Percentiles rank a stretch among this genome's conserved stretches.
Conservation (phyloP, 1,140 invertebrate genomes). For the Euglossa dilemma region DNA sequence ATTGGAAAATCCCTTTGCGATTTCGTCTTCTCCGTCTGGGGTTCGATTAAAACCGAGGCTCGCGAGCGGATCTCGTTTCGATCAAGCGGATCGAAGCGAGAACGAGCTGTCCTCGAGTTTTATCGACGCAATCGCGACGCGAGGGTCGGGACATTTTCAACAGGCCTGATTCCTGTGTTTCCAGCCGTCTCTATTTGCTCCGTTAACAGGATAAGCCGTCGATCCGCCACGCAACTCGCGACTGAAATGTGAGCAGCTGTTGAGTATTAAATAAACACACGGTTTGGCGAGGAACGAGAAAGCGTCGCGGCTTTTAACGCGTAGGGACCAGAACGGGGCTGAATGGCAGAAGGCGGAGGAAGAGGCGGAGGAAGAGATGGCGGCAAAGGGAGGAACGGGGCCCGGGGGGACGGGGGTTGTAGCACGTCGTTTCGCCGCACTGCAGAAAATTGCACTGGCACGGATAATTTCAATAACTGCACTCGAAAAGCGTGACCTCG, state of each 20-base stretch:
- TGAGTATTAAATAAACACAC: background rate
- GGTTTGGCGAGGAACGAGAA: background rate
- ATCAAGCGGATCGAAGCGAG: background rate
- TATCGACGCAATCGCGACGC: background rate
- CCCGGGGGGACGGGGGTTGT: background rate
- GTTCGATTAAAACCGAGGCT: background rate
- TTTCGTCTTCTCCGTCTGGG: background rate
- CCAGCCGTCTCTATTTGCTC: background rate
- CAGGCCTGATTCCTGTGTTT: background rate
- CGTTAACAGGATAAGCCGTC: conserved; percentile 22
- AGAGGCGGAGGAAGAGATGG: background rate
- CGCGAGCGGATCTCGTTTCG: background rate
- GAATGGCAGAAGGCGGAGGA: background rate
- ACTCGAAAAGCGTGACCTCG: conserved; percentile 9
- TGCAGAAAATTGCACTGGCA: conserved; percentile 15
- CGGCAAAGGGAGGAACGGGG: background rate
- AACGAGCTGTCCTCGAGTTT: background rate
- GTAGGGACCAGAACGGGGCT: background rate
- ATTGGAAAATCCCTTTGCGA: background rate
- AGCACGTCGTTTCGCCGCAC: conserved; percentile 3
- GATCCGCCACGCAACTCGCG: background rate
- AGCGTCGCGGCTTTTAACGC: background rate
- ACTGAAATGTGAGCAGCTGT: conserved; percentile 12
- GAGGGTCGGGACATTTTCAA: background rate
- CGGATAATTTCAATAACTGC: conserved; percentile 36